phyloP scores from a whole-genome alignment of 2,113 vertebrate genomes.

The Martes martes region DNA sequence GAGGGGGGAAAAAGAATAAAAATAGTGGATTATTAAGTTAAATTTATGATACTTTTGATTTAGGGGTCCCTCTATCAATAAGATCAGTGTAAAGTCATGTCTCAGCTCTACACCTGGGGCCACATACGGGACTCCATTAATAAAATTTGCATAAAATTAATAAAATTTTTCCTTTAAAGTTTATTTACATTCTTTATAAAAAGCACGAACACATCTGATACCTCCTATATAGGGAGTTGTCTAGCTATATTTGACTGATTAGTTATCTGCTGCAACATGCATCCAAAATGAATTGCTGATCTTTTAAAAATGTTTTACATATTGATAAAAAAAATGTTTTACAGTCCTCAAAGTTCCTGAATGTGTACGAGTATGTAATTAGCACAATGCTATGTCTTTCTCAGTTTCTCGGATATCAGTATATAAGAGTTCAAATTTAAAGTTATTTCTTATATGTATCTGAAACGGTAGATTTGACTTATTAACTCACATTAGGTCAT shows the following conservation, averaged over 20 bases:
- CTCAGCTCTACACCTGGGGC: background rate
- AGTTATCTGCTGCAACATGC: background rate
- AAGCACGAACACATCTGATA: background rate
- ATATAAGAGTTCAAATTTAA: background rate
- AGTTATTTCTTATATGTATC: slow-evolving; percentile 14
- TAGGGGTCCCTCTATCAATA: slow-evolving; percentile 3
- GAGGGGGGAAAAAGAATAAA: slow-evolving; percentile 37
- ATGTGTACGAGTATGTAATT: background rate
- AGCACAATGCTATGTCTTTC: background rate
- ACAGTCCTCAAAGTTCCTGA: background rate
- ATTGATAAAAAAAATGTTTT: background rate
- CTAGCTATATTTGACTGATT: background rate
- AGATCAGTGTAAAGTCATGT: background rate
- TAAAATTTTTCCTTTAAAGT: slow-evolving; percentile 13
- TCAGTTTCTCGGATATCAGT: slow-evolving; percentile 9
- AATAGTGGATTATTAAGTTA: slow-evolving; percentile 28
- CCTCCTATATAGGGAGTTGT: background rate
- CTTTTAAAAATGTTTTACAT: background rate
- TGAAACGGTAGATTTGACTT: background rate
- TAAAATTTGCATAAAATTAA: background rate
- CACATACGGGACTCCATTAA: background rate
- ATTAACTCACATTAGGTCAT: background rate
- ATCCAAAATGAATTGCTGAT: slow-evolving; percentile 13
- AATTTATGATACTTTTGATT: slow-evolving; percentile 33
- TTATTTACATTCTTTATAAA: slow-evolving; percentile 15